These are phyloP conservation scores for Subacronicta megacephala DNA, from an alignment of 2,888 invertebrate species.

Conservation along the genomic window DNA sequence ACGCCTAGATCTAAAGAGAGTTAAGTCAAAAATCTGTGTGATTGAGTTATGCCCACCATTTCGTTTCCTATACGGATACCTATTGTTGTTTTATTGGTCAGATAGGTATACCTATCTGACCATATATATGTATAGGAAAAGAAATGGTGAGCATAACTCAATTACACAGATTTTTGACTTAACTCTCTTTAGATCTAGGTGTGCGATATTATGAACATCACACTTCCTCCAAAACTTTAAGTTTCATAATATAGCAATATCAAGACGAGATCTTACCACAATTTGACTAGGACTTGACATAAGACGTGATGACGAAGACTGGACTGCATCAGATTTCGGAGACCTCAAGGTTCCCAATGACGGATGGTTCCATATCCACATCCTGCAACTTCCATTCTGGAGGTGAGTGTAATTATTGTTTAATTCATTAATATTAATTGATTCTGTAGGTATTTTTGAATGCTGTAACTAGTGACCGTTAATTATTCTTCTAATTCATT, in stretches of 20 bases:
- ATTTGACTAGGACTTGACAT: constrained; percentile 51
- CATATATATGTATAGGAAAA: too few species aligned
- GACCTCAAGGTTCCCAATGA: constrained; percentile 70
- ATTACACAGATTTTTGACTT: too few species aligned
- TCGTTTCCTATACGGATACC: too few species aligned
- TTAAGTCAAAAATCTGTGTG: too few species aligned
- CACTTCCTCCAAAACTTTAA: constrained; percentile 12
- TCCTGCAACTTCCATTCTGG: constrained; percentile 75
- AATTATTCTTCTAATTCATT: not conserved
- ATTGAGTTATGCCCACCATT: too few species aligned
- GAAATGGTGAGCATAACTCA: too few species aligned
- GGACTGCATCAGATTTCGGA: constrained; percentile 61
- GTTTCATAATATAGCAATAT: constrained; percentile 20
- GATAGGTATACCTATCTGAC: too few species aligned
- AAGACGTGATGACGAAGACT: constrained; percentile 61
- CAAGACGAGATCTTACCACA: constrained; percentile 25
- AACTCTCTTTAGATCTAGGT: too few species aligned
- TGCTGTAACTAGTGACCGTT: not conserved
- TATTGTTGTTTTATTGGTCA: too few species aligned
- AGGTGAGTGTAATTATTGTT: constrained; percentile 79
- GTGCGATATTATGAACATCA: too few species aligned
- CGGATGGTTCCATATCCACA: constrained; percentile 75
- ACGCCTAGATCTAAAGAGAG: too few species aligned
- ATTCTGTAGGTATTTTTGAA: not conserved
- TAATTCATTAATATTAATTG: constrained; percentile 45